Percentiles rank a stretch among this genome's conserved stretches.
Evolutionary conservation across 1,140 invertebrate genomes (phyloP).

Genomic region (Apis cerana): DNA sequence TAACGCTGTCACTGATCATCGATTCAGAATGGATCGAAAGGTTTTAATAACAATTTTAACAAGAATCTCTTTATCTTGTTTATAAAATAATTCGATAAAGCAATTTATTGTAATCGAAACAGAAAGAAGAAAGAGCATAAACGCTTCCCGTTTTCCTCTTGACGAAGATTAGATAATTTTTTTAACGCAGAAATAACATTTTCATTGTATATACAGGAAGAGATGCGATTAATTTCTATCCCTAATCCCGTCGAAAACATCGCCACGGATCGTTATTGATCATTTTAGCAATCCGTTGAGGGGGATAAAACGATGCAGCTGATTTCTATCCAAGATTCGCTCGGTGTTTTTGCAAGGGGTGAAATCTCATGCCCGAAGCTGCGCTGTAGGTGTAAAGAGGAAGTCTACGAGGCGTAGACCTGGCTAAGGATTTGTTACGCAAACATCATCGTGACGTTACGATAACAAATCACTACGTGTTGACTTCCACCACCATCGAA

Average conservation of each 20-base stretch:
- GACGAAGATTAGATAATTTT: too few species aligned
- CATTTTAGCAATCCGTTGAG: neutral
- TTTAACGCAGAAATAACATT: neutral
- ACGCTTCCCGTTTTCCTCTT: too few species aligned
- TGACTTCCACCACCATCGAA: constrained; percentile 51
- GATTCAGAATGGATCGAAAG: too few species aligned
- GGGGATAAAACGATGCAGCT: constrained; percentile 17
- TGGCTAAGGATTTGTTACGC: constrained; percentile 69
- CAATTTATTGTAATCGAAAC: too few species aligned
- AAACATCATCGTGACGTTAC: constrained; percentile 68
- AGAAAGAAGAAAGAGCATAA: too few species aligned
- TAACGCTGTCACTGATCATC: too few species aligned
- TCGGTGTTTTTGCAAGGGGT: constrained; percentile 68
- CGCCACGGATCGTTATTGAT: constrained; percentile 3
- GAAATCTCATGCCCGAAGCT: constrained; percentile 37
- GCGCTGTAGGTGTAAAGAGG: constrained; percentile 37
- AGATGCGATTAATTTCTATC: neutral
- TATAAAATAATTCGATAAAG: too few species aligned
- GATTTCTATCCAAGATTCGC: constrained; percentile 52
- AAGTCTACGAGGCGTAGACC: constrained; percentile 46
- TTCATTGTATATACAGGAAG: too few species aligned
- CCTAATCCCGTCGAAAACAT: neutral
- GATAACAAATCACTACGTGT: constrained; percentile 68
- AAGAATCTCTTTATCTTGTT: too few species aligned
- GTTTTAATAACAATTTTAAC: too few species aligned